Evolutionary conservation across 2,888 invertebrate genomes (phyloP).

Genomic region (Coleophora deauratella): DNA sequence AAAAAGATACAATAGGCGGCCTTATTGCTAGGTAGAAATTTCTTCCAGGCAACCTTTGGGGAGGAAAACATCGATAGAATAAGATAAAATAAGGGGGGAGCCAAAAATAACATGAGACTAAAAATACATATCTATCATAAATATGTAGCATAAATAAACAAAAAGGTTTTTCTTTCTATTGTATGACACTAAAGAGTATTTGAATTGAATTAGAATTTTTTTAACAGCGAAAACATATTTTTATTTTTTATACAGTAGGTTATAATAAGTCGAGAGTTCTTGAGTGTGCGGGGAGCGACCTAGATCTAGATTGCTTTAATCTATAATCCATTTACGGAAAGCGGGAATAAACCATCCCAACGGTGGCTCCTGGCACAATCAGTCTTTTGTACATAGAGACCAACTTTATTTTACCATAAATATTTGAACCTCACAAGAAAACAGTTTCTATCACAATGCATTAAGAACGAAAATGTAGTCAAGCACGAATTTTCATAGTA

Average conservation of each 20-base stretch:
- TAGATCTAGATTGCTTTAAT: too few relatives aligned
- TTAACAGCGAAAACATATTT: too few relatives aligned
- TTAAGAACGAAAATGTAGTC: too few relatives aligned
- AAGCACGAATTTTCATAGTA: background rate
- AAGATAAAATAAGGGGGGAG: slow-evolving; percentile 6
- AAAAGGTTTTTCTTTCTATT: slow-evolving; percentile 17
- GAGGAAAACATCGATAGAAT: background rate
- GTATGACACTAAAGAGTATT: slow-evolving; percentile 7
- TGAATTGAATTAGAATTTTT: too few relatives aligned
- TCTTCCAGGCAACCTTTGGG: too few relatives aligned
- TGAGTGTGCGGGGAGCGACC: too few relatives aligned
- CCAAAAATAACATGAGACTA: too few relatives aligned
- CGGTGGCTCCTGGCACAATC: slow-evolving; percentile 37
- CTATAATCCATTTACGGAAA: background rate
- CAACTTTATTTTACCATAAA: slow-evolving; percentile 10
- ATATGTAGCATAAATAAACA: slow-evolving; percentile 22
- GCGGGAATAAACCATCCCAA: slow-evolving; percentile 4
- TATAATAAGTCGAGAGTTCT: too few relatives aligned
- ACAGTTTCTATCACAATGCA: background rate
- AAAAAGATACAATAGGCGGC: too few relatives aligned
- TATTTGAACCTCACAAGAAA: background rate
- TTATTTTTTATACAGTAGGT: too few relatives aligned
- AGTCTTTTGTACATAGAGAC: slow-evolving; percentile 31
- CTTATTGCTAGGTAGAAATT: too few relatives aligned
- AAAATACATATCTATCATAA: too few relatives aligned